Evolutionary conservation across 2,797 vertebrate genomes (phyloP), one percentile per base, ranked within the genome.

Genomic region (Tamandua tetradactyla): DNA sequence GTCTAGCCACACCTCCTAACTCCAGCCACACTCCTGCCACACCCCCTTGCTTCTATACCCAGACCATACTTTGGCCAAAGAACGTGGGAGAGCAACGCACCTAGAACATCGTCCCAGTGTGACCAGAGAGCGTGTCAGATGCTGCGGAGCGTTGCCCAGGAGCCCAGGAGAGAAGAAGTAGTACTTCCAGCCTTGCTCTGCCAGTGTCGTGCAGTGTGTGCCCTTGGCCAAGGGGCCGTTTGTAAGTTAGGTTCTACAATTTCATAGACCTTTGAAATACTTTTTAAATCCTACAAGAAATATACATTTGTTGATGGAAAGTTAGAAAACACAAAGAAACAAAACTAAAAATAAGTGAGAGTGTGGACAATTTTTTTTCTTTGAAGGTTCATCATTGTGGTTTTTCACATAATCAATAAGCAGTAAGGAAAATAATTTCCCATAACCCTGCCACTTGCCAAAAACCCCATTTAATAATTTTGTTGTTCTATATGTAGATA

Each of bases 331-430:
- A 87, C 23, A 55, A 72, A n/a, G n/a, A n/a, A n/a, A 30, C 40
- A 91, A 91, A 94, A 75, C 47, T 71, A 89, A 92, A 81, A 85
- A 44, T 82, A 90, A 61, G 61, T 92, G 68, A 92, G 57, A 35
- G 55, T 55, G 55, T 55, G 20, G 55, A 20, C 55, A 55, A 5
- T 59, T 64, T 92, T 61, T 87, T 61, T 93, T 81, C 68, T 93
- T 61, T 82, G 62, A 94, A 86, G 7, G 4, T 68, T 72, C 84
- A 22, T 76, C 42, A 40, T 22, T 55, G 52, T 23, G 89, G 57
- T 74, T 82, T 88, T 80, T 92, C 44, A 52, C 12, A 22, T 55
- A 55, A 76, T 84, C 87, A 95, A 90, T 78, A 78, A 87, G 7
- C 40, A 87, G 32, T 69, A 83, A 83, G 35, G 52, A 81, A 84